Conservation (phyloP, 1,140 invertebrate genomes). For the Leucophenga varia region DNA sequence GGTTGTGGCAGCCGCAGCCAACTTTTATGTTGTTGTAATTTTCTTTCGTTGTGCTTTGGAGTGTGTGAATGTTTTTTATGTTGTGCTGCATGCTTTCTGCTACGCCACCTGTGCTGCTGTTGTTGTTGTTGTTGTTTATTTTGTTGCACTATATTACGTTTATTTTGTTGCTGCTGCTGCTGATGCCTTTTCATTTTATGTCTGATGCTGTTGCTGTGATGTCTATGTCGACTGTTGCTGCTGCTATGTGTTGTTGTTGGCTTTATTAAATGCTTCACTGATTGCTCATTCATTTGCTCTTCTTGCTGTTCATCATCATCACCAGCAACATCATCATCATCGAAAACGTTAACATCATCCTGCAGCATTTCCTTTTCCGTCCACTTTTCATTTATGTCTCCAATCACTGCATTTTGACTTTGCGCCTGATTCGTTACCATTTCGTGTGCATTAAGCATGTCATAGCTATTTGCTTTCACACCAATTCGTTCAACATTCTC, state of each 20-base stretch:
- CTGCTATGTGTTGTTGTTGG: background rate
- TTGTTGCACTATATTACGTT: too few species aligned
- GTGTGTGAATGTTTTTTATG: too few species aligned
- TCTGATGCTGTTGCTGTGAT: conserved; percentile 2
- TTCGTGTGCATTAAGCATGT: background rate
- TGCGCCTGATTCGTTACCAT: conserved; percentile 10
- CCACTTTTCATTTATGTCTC: conserved; percentile 33
- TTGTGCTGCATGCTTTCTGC: too few species aligned
- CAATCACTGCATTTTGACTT: conserved; percentile 42
- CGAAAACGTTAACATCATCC: background rate
- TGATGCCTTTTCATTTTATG: too few species aligned
- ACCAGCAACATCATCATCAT: conserved; percentile 3
- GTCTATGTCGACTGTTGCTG: too few species aligned
- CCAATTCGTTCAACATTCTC: too few species aligned
- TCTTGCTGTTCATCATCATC: conserved; percentile 2
- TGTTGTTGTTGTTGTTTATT: background rate
- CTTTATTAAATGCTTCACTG: background rate
- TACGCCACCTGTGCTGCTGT: background rate
- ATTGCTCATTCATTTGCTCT: background rate
- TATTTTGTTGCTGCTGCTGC: too few species aligned
- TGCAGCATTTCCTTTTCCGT: background rate
- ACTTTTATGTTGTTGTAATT: too few species aligned
- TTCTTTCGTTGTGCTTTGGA: too few species aligned
- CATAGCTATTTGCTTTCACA: too few species aligned
- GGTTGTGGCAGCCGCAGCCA: too few species aligned